Evolutionary conservation across 2,113 vertebrate genomes (phyloP), one percentile per base, ranked within the genome.

Genomic region (Girardinichthys multiradiatus): DNA sequence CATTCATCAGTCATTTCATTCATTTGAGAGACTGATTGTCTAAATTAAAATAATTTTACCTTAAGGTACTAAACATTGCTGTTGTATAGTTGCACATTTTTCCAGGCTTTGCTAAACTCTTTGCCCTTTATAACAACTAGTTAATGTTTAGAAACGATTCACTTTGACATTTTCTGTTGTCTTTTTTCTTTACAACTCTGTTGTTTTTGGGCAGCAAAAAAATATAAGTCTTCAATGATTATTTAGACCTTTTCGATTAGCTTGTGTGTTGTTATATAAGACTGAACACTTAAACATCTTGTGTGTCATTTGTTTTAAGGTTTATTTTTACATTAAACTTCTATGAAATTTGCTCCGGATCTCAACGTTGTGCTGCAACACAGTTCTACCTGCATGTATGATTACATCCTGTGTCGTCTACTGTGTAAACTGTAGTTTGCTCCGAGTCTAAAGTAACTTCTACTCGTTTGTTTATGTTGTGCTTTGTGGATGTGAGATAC

Each of bases 381-480:
- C 60, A 63, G 58, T 87, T 81, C 28, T 27, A 84, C 51, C 57
- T 93, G 90, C 91, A 92, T 93, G 92, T 81, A 17, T 45, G 42
- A 65, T 67, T 72, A 83, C 72, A 64, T 71, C 58, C 72, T 68
- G 21, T 54, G n/a, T 74, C 72, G 60, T 75, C 81, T 57, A 70
- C 64, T 69, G 64, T 87, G 58, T 77, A 70, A 31, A 67, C 76
- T 78, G n/a, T 83, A 86, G 81, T 82, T 70, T 54, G 14, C 42
- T 74, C 4, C 65, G 60, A 71, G 58, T 54, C 59, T 77, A 33
- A 68, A 69, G 28, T 31, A 59, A 76, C 71, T 64, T 74, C 73
- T n/a, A 68, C 72, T 54, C 72, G 63, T 81, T 63, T 90, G 77
- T 91, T 74, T 33, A 59, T 83, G 69, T 85, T 51, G 70, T 69